Conservation (phyloP, 2,888 invertebrate genomes). For the Conomelus anceps region DNA sequence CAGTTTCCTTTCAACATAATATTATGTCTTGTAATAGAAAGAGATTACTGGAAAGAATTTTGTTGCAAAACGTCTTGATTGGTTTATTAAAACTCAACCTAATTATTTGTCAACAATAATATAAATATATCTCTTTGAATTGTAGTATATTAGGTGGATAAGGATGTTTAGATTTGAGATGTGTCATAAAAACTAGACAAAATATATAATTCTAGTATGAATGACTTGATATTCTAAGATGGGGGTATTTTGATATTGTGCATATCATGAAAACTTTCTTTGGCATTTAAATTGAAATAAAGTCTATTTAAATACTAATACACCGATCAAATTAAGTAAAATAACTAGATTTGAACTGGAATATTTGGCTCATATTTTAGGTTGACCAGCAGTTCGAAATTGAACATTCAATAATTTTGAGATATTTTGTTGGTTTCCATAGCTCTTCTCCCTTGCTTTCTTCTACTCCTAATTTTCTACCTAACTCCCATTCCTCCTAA, state of each 20-base stretch:
- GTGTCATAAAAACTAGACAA: background rate
- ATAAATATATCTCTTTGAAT: background rate
- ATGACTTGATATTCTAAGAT: background rate
- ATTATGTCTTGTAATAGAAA: background rate
- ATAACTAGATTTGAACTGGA: background rate
- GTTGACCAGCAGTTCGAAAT: no score
- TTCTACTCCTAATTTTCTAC: no score
- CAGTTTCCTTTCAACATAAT: no score
- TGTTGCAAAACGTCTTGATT: background rate
- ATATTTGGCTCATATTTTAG: background rate
- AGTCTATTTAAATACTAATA: background rate
- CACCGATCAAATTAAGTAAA: background rate
- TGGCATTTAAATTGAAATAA: background rate
- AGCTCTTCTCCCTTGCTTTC: no score
- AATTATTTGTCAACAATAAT: background rate
- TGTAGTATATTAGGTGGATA: background rate
- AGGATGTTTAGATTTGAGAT: background rate
- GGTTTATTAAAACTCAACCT: background rate
- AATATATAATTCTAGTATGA: no score
- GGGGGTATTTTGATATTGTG: background rate
- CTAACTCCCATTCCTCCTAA: no score
- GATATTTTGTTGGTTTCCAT: no score
- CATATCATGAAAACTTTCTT: background rate
- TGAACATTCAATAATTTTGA: no score
- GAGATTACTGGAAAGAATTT: background rate